Percentiles rank a stretch among this genome's conserved stretches.
Conservation (phyloP, 2,113 vertebrate species). For the Toxostoma redivivum region DNA sequence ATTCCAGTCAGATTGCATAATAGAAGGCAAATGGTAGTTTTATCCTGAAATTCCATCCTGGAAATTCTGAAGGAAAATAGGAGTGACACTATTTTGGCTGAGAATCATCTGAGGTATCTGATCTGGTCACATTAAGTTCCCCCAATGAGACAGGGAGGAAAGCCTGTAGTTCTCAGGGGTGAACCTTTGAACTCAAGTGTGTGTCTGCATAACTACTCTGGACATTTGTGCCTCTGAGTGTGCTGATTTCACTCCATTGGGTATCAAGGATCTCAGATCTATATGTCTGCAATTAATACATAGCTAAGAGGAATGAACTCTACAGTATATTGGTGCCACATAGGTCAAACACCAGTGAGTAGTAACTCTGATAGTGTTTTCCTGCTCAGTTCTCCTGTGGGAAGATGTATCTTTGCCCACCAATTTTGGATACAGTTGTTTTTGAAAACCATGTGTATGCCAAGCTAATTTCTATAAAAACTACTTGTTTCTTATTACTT, state of each 20-base stretch:
- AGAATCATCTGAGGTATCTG: background rate
- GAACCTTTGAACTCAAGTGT: background rate
- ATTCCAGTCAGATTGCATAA: background rate
- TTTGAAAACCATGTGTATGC: background rate
- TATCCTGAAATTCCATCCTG: background rate
- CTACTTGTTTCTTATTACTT: background rate
- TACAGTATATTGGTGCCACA: background rate
- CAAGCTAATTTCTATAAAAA: background rate
- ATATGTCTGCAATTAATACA: background rate
- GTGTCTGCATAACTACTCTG: background rate
- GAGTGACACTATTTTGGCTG: background rate
- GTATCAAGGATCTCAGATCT: background rate
- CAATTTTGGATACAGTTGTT: background rate
- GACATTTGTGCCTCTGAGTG: background rate
- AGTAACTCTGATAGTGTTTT: background rate
- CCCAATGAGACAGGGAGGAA: background rate
- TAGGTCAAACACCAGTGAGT: background rate
- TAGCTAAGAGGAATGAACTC: background rate
- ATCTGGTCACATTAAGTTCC: background rate
- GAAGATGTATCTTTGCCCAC: background rate
- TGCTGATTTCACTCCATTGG: accelerated
- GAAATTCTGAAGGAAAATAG: background rate
- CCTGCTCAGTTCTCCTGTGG: background rate
- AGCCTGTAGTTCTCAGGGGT: background rate
- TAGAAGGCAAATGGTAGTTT: background rate